Conservation (phyloP, 2,888 invertebrate genomes). For the Sinotaia quadrata region DNA sequence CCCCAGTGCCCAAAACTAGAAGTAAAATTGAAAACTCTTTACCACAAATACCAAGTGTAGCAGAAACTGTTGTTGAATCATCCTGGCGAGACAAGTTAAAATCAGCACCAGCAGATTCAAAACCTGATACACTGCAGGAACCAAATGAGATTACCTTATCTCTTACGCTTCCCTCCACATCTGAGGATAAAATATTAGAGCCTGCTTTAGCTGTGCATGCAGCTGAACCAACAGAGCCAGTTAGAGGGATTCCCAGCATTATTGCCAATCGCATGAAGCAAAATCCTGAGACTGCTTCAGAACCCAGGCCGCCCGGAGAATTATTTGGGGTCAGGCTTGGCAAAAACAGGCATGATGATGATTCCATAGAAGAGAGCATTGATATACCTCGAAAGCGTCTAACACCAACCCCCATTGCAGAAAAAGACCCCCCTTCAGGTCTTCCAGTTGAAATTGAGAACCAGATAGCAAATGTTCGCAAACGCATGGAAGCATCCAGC, state of each 20-base stretch:
- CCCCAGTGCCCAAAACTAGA: not conserved
- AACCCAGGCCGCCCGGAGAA: conserved; percentile 8
- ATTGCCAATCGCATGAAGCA: conserved; percentile 49
- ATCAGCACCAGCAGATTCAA: too few relatives aligned
- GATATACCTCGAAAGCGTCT: conserved; percentile 26
- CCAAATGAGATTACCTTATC: not conserved
- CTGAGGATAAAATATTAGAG: not conserved
- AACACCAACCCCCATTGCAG: not conserved
- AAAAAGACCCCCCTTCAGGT: not conserved
- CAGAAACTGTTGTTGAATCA: not conserved
- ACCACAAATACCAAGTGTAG: not conserved
- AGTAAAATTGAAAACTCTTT: not conserved
- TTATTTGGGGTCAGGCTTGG: conserved; percentile 22
- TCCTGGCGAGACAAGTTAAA: too few relatives aligned
- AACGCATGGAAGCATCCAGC: conserved; percentile 28
- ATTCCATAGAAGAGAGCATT: conserved; percentile 2
- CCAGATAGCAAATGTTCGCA: conserved; percentile 30
- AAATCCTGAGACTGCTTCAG: conserved; percentile 10
- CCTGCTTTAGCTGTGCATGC: not conserved
- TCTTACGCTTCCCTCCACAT: not conserved
- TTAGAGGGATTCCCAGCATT: conserved; percentile 52
- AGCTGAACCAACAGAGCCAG: conserved; percentile 35
- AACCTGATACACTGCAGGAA: not conserved
- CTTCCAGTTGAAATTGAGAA: conserved; percentile 32
- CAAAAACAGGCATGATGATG: conserved; percentile 17